A percentile compares a stretch with the other conserved stretches of the same genome.
phyloP scores from a whole-genome alignment of 2,113 vertebrate species.

The Cyphomyrus plagiostoma region DNA sequence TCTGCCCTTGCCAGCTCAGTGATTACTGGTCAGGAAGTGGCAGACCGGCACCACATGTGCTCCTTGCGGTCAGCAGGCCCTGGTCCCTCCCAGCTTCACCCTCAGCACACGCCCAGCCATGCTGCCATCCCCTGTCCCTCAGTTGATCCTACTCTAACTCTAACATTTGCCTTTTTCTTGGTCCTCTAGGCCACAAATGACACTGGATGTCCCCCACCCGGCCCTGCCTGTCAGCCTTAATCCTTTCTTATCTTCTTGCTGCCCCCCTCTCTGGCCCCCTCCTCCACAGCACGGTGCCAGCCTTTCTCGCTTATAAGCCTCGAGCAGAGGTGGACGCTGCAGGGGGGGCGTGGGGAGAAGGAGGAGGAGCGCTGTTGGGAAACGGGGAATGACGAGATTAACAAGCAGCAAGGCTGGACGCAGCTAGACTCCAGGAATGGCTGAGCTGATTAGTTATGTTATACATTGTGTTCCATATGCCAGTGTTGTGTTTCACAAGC shows the following conservation, averaged over 20 bases:
- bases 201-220: conserved; percentile 17
- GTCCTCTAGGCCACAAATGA: conserved; percentile 8
- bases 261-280: conserved; percentile 18
- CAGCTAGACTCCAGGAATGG: not conserved
- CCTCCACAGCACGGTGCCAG: not conserved
- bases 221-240: conserved; percentile 5
- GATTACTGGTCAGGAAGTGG: not conserved
- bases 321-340: not conserved
- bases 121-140: not conserved
- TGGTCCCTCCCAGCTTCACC: not conserved
- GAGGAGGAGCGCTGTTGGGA: not conserved
- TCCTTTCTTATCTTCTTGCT: not conserved
- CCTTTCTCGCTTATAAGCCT: not conserved
- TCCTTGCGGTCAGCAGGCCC: not conserved
- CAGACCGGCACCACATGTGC: not conserved
- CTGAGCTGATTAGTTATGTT: not conserved
- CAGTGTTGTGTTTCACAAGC: not conserved
- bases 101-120: not conserved
- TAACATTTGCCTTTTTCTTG: not conserved
- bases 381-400: not conserved
- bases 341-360: not conserved
- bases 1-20: not conserved
- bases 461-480: not conserved
- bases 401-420: not conserved
- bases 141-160: not conserved